Evolutionary conservation across 2,113 vertebrate species (phyloP), one percentile per base, ranked within the genome.

Genomic region (Sigmodon hispidus): DNA sequence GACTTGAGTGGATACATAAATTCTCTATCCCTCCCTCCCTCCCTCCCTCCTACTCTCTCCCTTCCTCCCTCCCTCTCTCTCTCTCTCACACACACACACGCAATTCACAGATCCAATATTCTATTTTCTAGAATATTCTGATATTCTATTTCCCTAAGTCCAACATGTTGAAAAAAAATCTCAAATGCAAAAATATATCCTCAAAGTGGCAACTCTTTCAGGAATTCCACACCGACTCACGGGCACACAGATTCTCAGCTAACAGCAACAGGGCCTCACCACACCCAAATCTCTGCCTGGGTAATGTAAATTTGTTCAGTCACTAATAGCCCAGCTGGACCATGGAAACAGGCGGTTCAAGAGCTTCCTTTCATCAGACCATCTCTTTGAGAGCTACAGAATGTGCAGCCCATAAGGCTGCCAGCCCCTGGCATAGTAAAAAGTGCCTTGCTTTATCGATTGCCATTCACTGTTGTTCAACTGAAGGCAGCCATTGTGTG

Each of bases 151-250:
- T 69, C 36, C 40, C 7, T 80, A 34, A 83, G 45, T 52, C 26
- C 67, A 77, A 61, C 76, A 88, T 85, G 43, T 83, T 91, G 17
- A 69, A 93, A 67, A 70, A 94, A 70, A 80, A 70, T 45, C 50
- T 93, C 70, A 90, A 69, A 69, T 22, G 19, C 63, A 31, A 92
- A 91, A 45, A 45, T 65, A 57, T 29, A 45, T 43, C 26, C 34
- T 87, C 15, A 7, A 8, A 69, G 34, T 48, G 72, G 83, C 52
- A 76, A 40, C 34, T 65, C 59, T 81, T 61, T 26, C 34, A 63
- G 52, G 55, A 12, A 48, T 76, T 43, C 72, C 52, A 91, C 67
- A 50, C 24, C 31, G 76, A n/a, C 7, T 73, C 76, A 11, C 1
- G 11, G 34, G 52, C 22, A 9, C 15, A 29, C 2, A 1, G 55